phyloP scores from a whole-genome alignment of 2,797 vertebrate genomes.

The Botia kubotai region DNA sequence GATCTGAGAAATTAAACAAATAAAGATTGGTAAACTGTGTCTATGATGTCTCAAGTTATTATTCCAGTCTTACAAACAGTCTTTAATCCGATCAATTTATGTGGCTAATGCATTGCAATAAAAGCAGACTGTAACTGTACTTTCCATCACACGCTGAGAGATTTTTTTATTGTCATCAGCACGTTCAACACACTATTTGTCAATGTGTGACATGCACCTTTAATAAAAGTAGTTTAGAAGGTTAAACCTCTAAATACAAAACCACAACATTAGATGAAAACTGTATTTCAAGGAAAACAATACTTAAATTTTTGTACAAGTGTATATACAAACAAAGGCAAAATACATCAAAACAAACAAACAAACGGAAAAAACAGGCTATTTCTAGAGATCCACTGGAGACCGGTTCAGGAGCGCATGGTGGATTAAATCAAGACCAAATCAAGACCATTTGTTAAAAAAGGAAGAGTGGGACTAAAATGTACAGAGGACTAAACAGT shows the following conservation, averaged over 20 bases:
- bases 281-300: conserved; percentile 91
- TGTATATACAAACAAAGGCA: conserved; percentile 88
- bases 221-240: conserved; percentile 90
- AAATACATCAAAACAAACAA: conserved; percentile 82
- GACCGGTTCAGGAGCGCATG: conserved; percentile 75
- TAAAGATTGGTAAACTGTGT: background rate
- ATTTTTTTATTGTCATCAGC: conserved; percentile 86
- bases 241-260: conserved; percentile 90
- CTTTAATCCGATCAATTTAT: background rate
- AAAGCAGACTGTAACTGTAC: background rate
- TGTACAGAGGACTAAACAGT: conserved; percentile 22
- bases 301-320: conserved; percentile 87
- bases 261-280: conserved; percentile 93
- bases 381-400: conserved; percentile 76
- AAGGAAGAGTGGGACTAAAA: conserved; percentile 27
- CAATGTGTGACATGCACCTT: conserved; percentile 88
- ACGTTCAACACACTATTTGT: conserved; percentile 89
- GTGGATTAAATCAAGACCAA: conserved; percentile 64
- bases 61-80: background rate
- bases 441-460: conserved; percentile 69
- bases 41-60: background rate
- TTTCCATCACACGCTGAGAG: conserved; percentile 83
- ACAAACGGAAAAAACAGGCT: conserved; percentile 76
- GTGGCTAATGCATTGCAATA: no score
- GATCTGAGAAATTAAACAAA: background rate